phyloP scores from a whole-genome alignment of 2,888 invertebrate genomes.

The Aplocera efformata region DNA sequence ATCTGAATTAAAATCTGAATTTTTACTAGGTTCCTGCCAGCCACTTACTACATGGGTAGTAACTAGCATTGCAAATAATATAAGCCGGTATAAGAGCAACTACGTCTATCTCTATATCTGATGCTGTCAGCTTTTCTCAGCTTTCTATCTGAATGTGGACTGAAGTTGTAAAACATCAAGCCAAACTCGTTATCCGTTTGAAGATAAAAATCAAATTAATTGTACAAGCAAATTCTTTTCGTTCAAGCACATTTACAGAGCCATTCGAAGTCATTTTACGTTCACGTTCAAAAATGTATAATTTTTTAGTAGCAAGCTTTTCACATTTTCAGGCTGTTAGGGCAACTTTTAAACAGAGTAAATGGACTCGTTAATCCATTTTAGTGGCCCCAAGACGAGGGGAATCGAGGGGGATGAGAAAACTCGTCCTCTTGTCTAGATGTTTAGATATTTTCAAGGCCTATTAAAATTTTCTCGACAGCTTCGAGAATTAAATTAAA shows the following conservation, averaged over 20 bases:
- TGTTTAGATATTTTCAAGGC: constrained; percentile 54
- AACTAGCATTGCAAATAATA: too few relatives aligned
- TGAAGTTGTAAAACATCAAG: too few relatives aligned
- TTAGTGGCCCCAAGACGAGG: constrained; percentile 41
- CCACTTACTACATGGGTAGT: too few relatives aligned
- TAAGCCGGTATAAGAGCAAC: too few relatives aligned
- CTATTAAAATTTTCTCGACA: constrained; percentile 54
- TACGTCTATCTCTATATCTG: too few relatives aligned
- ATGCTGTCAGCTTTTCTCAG: too few relatives aligned
- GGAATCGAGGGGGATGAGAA: constrained; percentile 16
- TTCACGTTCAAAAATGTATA: constrained; percentile 21
- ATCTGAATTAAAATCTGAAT: too few relatives aligned
- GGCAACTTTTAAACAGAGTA: constrained; percentile 32
- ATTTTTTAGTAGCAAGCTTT: constrained; percentile 27
- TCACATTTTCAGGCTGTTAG: constrained; percentile 31
- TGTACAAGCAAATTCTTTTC: constrained; percentile 6
- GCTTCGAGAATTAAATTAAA: constrained; percentile 51
- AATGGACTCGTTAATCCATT: constrained; percentile 35
- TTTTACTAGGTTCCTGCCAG: too few relatives aligned
- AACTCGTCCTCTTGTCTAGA: constrained; percentile 27
- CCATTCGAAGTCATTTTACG: constrained; percentile 13
- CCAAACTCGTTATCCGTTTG: neutral
- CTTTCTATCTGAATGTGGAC: too few relatives aligned
- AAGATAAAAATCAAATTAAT: constrained; percentile 12
- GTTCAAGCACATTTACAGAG: constrained; percentile 11